Evolutionary conservation across 2,888 invertebrate species (phyloP).

Genomic region (Pristionchus exspectatus): DNA sequence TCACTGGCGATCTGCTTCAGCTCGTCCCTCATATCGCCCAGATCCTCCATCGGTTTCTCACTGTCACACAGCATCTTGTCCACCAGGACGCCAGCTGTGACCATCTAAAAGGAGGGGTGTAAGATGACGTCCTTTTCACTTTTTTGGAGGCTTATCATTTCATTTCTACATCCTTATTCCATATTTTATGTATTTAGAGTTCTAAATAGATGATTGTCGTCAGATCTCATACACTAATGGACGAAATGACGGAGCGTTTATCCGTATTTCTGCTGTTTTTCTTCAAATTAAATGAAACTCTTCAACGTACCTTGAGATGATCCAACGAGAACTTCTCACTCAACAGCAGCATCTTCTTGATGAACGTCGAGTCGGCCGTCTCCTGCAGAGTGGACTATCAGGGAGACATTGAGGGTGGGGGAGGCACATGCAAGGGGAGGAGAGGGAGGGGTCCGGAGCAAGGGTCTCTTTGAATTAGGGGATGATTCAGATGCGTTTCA

Average conservation of each 20-base stretch:
- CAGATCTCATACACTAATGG: too few species aligned
- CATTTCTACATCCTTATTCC: too few species aligned
- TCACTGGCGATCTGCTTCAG: conserved; percentile 68
- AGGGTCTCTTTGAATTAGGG: neutral
- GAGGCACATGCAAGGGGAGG: neutral
- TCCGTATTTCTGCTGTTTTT: too few species aligned
- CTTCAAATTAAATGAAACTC: too few species aligned
- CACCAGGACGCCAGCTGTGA: conserved; percentile 66
- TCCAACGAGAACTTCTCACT: conserved; percentile 73
- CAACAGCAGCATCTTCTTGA: conserved; percentile 74
- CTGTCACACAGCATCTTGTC: conserved; percentile 59
- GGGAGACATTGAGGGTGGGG: neutral
- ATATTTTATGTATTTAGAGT: too few species aligned
- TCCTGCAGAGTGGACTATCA: conserved; percentile 63
- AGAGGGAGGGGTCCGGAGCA: neutral
- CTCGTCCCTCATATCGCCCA: conserved; percentile 65
- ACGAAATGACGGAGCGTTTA: too few species aligned
- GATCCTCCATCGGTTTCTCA: conserved; percentile 54
- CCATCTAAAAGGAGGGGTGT: conserved; percentile 40
- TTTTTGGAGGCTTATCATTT: too few species aligned
- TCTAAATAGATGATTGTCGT: too few species aligned
- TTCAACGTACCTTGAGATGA: conserved; percentile 50
- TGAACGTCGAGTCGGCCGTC: conserved; percentile 69
- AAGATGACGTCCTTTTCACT: neutral
- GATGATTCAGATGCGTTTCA: neutral